These are phyloP conservation scores for Tenthredo mesomela DNA, from an alignment of 2,888 invertebrate species.

Conservation along the genomic window DNA sequence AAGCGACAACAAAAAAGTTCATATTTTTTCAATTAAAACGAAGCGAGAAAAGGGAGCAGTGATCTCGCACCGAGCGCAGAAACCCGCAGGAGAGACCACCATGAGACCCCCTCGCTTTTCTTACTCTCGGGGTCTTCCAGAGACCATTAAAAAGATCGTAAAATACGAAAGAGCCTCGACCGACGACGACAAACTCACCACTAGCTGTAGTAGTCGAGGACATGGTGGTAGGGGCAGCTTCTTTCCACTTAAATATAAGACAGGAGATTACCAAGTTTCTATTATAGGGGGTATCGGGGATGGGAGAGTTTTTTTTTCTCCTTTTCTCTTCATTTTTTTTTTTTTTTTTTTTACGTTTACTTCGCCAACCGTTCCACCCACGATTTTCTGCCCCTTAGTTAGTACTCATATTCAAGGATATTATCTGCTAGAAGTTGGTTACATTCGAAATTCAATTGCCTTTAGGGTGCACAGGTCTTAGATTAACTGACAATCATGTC, in stretches of 20 bases:
- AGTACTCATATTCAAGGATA: neutral
- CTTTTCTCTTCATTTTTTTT: neutral
- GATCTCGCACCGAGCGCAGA: conserved; percentile 25
- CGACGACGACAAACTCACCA: conserved; percentile 19
- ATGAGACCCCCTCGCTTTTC: conserved; percentile 45
- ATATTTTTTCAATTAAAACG: conserved; percentile 77
- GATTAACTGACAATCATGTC: neutral
- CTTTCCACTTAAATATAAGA: conserved; percentile 64
- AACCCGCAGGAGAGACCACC: conserved; percentile 60
- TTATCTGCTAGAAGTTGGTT: neutral
- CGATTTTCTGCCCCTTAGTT: neutral
- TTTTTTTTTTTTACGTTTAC: neutral
- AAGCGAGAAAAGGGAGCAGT: conserved; percentile 59
- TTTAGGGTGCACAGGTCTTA: neutral
- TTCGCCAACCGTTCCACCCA: neutral
- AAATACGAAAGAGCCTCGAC: conserved; percentile 62
- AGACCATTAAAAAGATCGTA: conserved; percentile 72
- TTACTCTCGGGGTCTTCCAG: conserved; percentile 63
- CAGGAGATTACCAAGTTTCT: conserved; percentile 59
- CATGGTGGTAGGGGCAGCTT: conserved; percentile 39
- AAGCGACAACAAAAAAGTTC: conserved; percentile 73
- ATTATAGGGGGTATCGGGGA: conserved; percentile 31
- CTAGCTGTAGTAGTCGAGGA: neutral
- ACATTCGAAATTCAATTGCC: neutral
- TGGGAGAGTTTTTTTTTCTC: neutral